phyloP scores from a whole-genome alignment of 2,888 invertebrate genomes.

The Amphipyra tragopoginis region DNA sequence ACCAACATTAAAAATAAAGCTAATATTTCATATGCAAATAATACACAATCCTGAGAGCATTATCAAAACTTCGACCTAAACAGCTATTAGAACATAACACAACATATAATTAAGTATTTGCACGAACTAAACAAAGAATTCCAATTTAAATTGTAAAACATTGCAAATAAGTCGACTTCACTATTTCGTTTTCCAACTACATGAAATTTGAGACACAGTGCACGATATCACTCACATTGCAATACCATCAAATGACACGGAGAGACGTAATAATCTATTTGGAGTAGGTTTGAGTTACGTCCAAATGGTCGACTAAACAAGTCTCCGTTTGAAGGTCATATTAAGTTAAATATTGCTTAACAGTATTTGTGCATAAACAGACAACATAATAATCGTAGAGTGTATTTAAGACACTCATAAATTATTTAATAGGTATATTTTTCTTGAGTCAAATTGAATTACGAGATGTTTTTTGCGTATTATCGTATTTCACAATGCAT shows the following conservation, averaged over 20 bases:
- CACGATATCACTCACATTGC: conserved; percentile 37
- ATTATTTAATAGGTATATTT: conserved; percentile 39
- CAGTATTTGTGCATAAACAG: conserved; percentile 44
- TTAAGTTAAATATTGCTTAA: conserved; percentile 52
- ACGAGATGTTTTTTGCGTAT: conserved; percentile 21
- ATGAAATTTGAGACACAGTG: conserved; percentile 47
- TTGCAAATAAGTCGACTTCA: conserved; percentile 55
- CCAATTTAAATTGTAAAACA: conserved; percentile 63
- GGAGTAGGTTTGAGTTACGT: conserved; percentile 30
- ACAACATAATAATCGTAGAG: conserved; percentile 30
- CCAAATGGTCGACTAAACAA: conserved; percentile 35
- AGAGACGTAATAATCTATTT: conserved; percentile 34
- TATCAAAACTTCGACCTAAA: conserved; percentile 16
- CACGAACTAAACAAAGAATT: conserved; percentile 50
- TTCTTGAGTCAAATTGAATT: conserved; percentile 9
- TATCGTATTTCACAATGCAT: conserved; percentile 18
- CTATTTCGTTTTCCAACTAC: conserved; percentile 48
- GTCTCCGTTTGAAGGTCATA: conserved; percentile 52
- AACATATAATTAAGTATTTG: conserved; percentile 42
- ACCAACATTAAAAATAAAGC: background rate
- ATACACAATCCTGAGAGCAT: conserved; percentile 4
- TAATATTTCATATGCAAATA: conserved; percentile 12
- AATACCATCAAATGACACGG: conserved; percentile 26
- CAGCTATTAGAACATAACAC: conserved; percentile 32
- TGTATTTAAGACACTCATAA: conserved; percentile 38